Evolutionary conservation across 1,140 invertebrate genomes (phyloP).

Genomic region (Drosophila murphyi): DNA sequence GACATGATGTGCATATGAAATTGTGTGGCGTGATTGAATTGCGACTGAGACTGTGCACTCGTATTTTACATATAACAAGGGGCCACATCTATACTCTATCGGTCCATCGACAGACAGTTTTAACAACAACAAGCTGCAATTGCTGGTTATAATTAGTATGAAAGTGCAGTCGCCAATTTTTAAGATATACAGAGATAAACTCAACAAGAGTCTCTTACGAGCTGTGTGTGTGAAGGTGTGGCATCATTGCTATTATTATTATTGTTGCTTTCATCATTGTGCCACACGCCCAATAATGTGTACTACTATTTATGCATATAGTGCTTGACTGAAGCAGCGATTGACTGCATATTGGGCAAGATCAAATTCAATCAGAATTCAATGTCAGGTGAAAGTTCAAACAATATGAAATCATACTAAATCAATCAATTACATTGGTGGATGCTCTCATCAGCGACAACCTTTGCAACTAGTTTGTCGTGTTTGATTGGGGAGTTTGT

Average conservation of each 20-base stretch:
- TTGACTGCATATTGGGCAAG: slow-evolving; percentile 30
- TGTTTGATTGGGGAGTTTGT: neutral
- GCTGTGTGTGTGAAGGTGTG: slow-evolving; percentile 36
- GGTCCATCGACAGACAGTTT: slow-evolving; percentile 16
- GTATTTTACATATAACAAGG: neutral
- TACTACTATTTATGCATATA: slow-evolving; percentile 38
- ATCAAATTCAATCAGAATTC: slow-evolving; percentile 42
- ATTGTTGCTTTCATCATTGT: slow-evolving; percentile 16
- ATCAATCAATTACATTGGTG: neutral
- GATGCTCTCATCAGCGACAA: neutral
- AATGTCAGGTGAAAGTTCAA: slow-evolving; percentile 50
- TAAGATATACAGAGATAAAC: slow-evolving; percentile 47
- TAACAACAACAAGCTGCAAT: slow-evolving; percentile 53
- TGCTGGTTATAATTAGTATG: slow-evolving; percentile 74
- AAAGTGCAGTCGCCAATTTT: slow-evolving; percentile 55
- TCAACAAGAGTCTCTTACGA: neutral
- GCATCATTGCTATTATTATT: slow-evolving; percentile 9
- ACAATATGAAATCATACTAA: slow-evolving; percentile 6
- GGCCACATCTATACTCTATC: neutral
- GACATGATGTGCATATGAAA: slow-evolving; percentile 44
- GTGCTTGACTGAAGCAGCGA: slow-evolving; percentile 5
- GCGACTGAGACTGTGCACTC: slow-evolving; percentile 30
- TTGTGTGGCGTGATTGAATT: slow-evolving; percentile 36
- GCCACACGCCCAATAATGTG: slow-evolving; percentile 53
- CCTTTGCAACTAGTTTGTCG: slow-evolving; percentile 14